Conservation (phyloP, 2,888 invertebrate species). For the Priocnemis perturbator region DNA sequence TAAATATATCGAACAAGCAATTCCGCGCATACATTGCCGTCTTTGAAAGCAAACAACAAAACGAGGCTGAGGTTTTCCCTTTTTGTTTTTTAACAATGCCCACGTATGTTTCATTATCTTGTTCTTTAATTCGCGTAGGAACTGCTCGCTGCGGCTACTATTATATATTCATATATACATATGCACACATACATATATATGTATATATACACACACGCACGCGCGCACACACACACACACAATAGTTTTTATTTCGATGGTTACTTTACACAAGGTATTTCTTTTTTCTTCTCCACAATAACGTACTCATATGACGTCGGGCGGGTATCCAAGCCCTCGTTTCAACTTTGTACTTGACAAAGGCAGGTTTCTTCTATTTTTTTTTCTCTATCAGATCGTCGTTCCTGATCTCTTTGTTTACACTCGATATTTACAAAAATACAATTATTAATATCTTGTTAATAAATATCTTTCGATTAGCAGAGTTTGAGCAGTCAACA, state of each 20-base stretch:
- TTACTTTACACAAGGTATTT: slow-evolving; percentile 16
- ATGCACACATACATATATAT: slow-evolving; percentile 8
- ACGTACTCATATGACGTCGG: not conserved
- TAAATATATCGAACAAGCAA: too few species aligned
- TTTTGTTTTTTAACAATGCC: too few species aligned
- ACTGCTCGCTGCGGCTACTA: slow-evolving; percentile 11
- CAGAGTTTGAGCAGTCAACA: slow-evolving; percentile 58
- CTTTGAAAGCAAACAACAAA: too few species aligned
- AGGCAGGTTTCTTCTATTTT: slow-evolving; percentile 37
- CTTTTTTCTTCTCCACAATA: not conserved
- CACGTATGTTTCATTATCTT: too few species aligned
- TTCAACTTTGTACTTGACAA: slow-evolving; percentile 53
- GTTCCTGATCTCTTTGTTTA: slow-evolving; percentile 21
- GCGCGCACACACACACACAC: not conserved
- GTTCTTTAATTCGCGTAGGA: slow-evolving; percentile 10
- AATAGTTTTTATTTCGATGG: slow-evolving; percentile 35
- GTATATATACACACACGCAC: slow-evolving; percentile 6
- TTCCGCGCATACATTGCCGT: too few species aligned
- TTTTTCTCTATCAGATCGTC: slow-evolving; percentile 22
- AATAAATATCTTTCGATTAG: slow-evolving; percentile 60
- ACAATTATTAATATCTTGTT: slow-evolving; percentile 56
- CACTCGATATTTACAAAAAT: slow-evolving; percentile 65
- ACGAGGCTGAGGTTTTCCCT: too few species aligned
- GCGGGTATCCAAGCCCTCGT: slow-evolving; percentile 9
- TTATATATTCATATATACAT: slow-evolving; percentile 9